A percentile compares a stretch with the other conserved stretches of the same genome.
Conservation (phyloP, 2,113 vertebrate species). For the Colius striatus region DNA sequence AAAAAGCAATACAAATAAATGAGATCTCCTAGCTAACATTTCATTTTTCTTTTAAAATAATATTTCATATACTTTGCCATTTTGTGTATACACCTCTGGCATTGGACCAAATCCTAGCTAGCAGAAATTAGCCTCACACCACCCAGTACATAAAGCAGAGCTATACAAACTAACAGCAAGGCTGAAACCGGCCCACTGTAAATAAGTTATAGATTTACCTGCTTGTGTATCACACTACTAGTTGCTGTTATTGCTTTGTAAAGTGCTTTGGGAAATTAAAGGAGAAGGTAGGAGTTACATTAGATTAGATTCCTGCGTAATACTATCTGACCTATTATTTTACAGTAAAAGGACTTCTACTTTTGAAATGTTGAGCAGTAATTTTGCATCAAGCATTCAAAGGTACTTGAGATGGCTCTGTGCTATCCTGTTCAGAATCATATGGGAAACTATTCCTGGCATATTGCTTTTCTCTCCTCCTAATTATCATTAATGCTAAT, state of each 20-base stretch:
- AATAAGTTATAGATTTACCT: not conserved
- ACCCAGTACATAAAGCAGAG: not conserved
- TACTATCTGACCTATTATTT: constrained; percentile 9
- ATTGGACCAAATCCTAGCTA: not conserved
- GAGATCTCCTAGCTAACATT: not conserved
- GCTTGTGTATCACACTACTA: not conserved
- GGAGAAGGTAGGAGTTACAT: not conserved
- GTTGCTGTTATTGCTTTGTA: not conserved
- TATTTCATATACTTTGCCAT: not conserved
- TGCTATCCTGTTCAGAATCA: not conserved
- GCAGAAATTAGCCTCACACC: not conserved
- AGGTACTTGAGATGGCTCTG: not conserved
- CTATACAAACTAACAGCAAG: not conserved
- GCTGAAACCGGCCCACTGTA: not conserved
- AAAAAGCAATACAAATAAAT: not conserved
- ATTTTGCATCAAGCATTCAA: not conserved
- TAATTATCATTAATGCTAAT: constrained; percentile 40
- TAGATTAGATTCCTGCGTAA: constrained; percentile 22
- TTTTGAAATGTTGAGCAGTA: constrained; percentile 16
- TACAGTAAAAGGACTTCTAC: not conserved
- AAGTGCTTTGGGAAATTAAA: constrained; percentile 35
- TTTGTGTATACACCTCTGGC: not conserved
- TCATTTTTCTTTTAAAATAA: not conserved
- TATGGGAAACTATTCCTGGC: not conserved
- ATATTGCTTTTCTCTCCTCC: not conserved